These are phyloP conservation scores for Ormyrus pomaceus DNA, from an alignment of 2,888 invertebrate species.

Conservation along the genomic window DNA sequence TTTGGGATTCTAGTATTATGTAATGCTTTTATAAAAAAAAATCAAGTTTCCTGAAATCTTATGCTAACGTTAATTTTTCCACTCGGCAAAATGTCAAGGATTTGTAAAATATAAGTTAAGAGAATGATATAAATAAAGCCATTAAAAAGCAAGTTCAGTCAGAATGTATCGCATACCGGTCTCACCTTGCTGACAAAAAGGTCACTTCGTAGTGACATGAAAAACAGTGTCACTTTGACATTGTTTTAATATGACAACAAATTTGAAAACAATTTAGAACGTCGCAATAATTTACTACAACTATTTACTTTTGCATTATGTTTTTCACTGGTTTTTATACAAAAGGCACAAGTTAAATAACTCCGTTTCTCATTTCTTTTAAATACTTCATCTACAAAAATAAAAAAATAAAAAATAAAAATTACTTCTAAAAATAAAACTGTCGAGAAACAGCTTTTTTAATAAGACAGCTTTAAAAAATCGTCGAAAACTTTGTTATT, in stretches of 20 bases:
- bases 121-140: conserved; percentile 32
- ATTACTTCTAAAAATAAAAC: too few species aligned
- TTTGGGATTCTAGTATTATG: too few species aligned
- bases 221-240: conserved; percentile 28
- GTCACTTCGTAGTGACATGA: conserved; percentile 4
- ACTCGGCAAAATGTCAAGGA: conserved; percentile 4
- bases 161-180: background rate
- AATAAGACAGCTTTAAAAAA: too few species aligned
- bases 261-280: too few species aligned
- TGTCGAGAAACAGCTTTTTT: too few species aligned
- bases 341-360: too few species aligned
- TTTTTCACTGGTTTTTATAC: too few species aligned
- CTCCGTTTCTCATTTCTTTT: too few species aligned
- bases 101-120: background rate
- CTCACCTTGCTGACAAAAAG: conserved; percentile 21
- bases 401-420: conserved; percentile 15
- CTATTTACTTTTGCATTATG: too few species aligned
- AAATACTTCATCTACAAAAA: background rate
- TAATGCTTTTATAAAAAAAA: too few species aligned
- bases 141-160: background rate
- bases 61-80: background rate
- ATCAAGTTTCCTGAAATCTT: background rate
- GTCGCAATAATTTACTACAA: too few species aligned
- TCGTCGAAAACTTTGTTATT: too few species aligned
- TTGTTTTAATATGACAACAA: background rate